Base-by-base conservation (phyloP, 2,888 invertebrate species). In the Encarsia formosa region DNA sequence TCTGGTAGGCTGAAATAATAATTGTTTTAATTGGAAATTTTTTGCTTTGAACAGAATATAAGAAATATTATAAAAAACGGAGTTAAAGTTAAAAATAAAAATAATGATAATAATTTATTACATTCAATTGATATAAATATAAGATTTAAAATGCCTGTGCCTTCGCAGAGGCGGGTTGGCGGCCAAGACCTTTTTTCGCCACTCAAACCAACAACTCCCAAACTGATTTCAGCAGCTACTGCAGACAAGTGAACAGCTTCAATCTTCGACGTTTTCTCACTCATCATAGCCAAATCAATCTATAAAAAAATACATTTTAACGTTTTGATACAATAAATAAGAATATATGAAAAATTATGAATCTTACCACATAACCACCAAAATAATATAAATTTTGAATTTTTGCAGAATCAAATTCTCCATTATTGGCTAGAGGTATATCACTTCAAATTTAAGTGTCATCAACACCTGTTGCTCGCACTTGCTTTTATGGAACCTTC, bases 251-350 rank as follows among this genome's bases (percentile, higher is more conserved):
- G 37, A 5, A 48, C 44, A 6, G 55, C 41, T 9, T 66, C 49
- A 2, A 19, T 35, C 5, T 43, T 29, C 9, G 60, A 59, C 23
- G 67, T 54, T 0, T 44, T 20, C 11, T 65, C 63, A 40, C 63
- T 59, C 3, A 70, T 38, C 34, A 69, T 45, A 2, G 68, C 61
- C 13, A 67, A 3, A 52, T 69, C 69, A 23, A 69, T 63, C 69
- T 69, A 38, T 4, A 55, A 40, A 20, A 5, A 23, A 15, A 24
- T 23, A 43, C 19, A 40, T 40, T 40, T n/a, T 6, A 16, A 35
- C 16, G 20, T 22, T 19, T 22, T 40, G 6, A 23, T 44, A 19
- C 32, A 22, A 22, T 20, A 22, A 13, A 19, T 44, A 4, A 34
- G 16, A 20, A 9, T n/a, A n/a, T 11, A n/a, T n/a, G 2, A 46